A percentile compares a stretch with the other conserved stretches of the same genome.
These are phyloP conservation scores for Parasteatoda lunata DNA, from an alignment of 2,888 invertebrate species.

Conservation along the genomic window DNA sequence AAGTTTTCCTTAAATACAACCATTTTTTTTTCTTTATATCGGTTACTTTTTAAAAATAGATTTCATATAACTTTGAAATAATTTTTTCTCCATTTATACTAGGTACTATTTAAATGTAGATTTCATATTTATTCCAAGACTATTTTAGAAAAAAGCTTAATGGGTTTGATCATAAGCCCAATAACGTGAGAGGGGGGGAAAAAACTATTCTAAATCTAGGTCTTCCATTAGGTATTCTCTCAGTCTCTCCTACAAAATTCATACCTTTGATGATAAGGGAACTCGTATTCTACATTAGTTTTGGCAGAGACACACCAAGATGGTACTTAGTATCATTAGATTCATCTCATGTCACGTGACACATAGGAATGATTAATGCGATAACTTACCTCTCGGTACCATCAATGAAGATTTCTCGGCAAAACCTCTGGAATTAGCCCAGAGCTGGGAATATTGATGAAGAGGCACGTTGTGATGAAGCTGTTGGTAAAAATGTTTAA, in stretches of 20 bases:
- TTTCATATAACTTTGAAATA: too few species aligned
- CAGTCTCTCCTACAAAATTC: background rate
- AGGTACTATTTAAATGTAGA: too few species aligned
- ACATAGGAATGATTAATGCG: constrained; percentile 30
- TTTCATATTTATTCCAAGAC: too few species aligned
- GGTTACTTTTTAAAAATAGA: too few species aligned
- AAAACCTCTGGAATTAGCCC: constrained; percentile 62
- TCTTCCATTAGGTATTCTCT: background rate
- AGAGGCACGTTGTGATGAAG: constrained; percentile 62
- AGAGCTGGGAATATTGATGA: constrained; percentile 64
- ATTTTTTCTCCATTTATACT: too few species aligned
- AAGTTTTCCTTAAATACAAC: too few species aligned
- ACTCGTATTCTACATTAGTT: background rate
- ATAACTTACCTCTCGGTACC: constrained; percentile 56
- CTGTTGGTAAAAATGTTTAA: constrained; percentile 12
- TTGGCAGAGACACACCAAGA: constrained; percentile 7
- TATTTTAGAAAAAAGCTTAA: background rate
- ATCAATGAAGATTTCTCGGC: constrained; percentile 51
- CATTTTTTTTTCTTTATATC: too few species aligned
- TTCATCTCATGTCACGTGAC: constrained; percentile 12
- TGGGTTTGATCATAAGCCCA: background rate
- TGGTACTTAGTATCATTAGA: constrained; percentile 36
- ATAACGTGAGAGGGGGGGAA: background rate
- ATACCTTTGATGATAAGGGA: background rate
- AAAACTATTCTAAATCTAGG: background rate